Evolutionary conservation across 2,113 vertebrate genomes (phyloP).

Genomic region (Nerophis ophidion): DNA sequence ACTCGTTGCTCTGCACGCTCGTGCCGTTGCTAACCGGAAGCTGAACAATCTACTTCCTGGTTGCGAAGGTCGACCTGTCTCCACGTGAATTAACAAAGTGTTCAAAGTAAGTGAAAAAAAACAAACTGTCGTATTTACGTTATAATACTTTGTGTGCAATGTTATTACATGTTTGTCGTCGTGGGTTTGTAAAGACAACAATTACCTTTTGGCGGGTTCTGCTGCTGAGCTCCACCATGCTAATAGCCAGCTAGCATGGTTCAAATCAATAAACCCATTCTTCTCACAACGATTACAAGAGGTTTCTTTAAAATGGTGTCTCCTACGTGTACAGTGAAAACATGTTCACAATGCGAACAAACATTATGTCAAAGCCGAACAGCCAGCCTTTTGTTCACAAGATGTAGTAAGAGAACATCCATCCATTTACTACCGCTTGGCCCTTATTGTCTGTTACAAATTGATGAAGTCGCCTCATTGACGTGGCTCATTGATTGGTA

Average conservation of each 20-base stretch:
- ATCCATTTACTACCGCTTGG: no score
- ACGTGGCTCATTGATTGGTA: no score
- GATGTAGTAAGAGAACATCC: background rate
- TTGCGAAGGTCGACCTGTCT: background rate
- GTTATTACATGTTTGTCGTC: background rate
- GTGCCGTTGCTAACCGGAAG: slow-evolving; percentile 19
- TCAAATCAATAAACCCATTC: background rate
- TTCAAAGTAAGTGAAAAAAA: slow-evolving; percentile 35
- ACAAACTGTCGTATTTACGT: no score
- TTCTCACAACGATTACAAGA: background rate
- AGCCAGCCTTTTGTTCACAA: background rate
- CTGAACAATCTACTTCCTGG: slow-evolving; percentile 32
- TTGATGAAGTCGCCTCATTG: no score
- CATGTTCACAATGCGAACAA: background rate
- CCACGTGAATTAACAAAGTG: slow-evolving; percentile 39
- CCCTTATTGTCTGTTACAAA: no score
- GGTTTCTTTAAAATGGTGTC: background rate
- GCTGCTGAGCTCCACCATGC: background rate
- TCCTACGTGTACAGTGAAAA: background rate
- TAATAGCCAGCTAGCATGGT: slow-evolving; percentile 2
- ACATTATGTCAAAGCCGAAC: background rate
- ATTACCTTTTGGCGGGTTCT: background rate
- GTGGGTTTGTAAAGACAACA: background rate
- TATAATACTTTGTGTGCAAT: background rate
- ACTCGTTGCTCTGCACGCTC: slow-evolving; percentile 25